Conservation (phyloP, 2,113 vertebrate species). For the Upupa epops region DNA sequence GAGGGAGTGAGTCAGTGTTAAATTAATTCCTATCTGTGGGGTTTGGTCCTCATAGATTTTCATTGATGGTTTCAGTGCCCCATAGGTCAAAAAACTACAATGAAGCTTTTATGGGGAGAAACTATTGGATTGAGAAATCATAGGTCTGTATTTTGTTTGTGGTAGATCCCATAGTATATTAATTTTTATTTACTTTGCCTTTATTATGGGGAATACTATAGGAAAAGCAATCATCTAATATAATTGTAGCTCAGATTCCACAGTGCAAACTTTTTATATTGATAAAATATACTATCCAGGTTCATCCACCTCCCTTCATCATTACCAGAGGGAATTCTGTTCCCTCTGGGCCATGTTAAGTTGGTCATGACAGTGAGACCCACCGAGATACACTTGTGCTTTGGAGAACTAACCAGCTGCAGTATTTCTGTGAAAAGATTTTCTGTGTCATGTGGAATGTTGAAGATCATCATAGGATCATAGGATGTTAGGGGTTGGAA, state of each 20-base stretch:
- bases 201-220: background rate
- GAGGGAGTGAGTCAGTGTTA: background rate
- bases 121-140: background rate
- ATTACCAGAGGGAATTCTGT: background rate
- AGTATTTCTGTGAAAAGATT: background rate
- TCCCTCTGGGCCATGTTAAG: background rate
- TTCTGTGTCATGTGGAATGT: background rate
- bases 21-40: background rate
- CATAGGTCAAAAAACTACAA: fast-evolving
- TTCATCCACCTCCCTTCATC: background rate
- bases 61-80: background rate
- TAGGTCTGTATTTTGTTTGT: background rate
- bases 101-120: background rate
- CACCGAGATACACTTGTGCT: background rate
- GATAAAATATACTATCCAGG: background rate
- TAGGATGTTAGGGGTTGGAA: no score
- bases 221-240: background rate
- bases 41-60: background rate
- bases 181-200: background rate
- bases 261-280: background rate
- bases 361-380: background rate
- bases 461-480: no score
- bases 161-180: background rate
- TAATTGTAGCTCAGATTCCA: background rate
- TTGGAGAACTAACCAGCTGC: background rate